phyloP scores from a whole-genome alignment of 2,113 vertebrate species.

The Halichoerus grypus region DNA sequence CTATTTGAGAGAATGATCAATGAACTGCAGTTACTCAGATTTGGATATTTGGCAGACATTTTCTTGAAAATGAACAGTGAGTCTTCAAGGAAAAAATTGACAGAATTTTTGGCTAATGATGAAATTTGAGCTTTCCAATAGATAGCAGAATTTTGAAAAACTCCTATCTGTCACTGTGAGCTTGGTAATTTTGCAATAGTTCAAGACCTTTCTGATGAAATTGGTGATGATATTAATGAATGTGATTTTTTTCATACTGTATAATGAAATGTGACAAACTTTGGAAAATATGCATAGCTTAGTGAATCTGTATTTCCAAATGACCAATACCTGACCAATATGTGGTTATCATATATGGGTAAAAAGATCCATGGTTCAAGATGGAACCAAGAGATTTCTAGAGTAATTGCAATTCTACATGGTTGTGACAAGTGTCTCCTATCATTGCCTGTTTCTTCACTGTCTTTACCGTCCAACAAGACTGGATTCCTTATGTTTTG shows the following conservation, averaged over 20 bases:
- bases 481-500: neutral
- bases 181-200: neutral
- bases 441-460: neutral
- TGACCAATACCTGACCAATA: neutral
- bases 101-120: neutral
- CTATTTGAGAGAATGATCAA: neutral
- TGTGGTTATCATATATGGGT: neutral
- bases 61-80: slow-evolving; percentile 30
- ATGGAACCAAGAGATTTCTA: neutral
- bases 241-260: neutral
- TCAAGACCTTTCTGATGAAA: neutral
- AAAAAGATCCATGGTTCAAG: neutral
- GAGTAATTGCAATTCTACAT: neutral
- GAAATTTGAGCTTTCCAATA: neutral
- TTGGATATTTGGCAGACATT: neutral
- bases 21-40: neutral
- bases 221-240: neutral
- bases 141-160: neutral
- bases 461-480: neutral
- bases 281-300: neutral
- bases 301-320: neutral
- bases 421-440: neutral
- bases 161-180: neutral
- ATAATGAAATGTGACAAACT: neutral
- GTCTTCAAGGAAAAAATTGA: slow-evolving; percentile 29